Evolutionary conservation across 2,797 vertebrate species (phyloP).

Genomic region (Sternotherus odoratus): DNA sequence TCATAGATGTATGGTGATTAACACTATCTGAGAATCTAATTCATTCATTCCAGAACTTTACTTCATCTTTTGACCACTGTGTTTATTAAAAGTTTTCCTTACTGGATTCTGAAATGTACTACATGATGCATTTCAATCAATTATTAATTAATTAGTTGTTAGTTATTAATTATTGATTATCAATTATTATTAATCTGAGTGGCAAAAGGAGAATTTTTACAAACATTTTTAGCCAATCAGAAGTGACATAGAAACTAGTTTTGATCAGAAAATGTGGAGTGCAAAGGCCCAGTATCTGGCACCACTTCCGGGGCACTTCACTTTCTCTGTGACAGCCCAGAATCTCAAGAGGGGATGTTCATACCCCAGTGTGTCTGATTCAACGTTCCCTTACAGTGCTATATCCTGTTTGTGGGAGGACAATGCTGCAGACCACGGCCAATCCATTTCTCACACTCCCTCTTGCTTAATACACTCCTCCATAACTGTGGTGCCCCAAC

Average conservation of each 20-base stretch:
- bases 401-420: not conserved
- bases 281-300: not conserved
- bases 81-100: not conserved
- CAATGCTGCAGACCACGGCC: not conserved
- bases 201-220: not conserved
- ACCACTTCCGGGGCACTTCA: not conserved
- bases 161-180: too few species aligned
- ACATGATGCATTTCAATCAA: not conserved
- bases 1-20: not conserved
- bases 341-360: not conserved
- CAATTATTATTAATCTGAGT: not conserved
- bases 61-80: fast-evolving
- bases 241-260: not conserved
- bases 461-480: not conserved
- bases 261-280: not conserved
- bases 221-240: not conserved
- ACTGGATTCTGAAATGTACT: not conserved
- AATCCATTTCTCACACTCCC: not conserved
- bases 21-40: not conserved
- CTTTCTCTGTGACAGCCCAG: not conserved
- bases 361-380: not conserved
- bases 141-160: too few species aligned
- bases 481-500: not conserved
- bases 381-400: not conserved
- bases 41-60: not conserved